Evolutionary conservation across 1,140 invertebrate genomes (phyloP).

Genomic region (Melitaea cinxia): DNA sequence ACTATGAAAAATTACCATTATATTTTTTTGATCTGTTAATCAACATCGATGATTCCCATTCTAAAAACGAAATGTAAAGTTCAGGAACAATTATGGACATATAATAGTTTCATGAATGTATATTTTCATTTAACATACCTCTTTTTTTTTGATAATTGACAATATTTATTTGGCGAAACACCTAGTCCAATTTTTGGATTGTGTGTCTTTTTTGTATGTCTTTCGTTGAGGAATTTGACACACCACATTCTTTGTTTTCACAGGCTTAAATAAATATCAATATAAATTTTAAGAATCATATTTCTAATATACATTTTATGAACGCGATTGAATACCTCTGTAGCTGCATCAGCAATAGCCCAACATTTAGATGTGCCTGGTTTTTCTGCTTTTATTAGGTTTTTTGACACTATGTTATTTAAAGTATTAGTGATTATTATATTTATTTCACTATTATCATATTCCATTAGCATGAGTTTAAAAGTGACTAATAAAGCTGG

Average conservation of each 20-base stretch:
- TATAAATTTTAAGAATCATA: not conserved
- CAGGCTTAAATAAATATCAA: conserved; percentile 42
- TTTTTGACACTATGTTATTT: conserved; percentile 56
- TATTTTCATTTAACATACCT: conserved; percentile 38
- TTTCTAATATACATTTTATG: conserved; percentile 2
- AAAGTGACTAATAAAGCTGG: conserved; percentile 50
- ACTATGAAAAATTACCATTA: conserved; percentile 30
- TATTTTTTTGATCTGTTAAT: conserved; percentile 47
- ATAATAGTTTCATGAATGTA: too few relatives aligned
- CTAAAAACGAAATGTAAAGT: conserved; percentile 32
- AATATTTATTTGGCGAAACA: conserved; percentile 39
- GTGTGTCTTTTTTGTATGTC: conserved; percentile 38
- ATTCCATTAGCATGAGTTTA: conserved; percentile 56
- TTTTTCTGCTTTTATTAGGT: conserved; percentile 39
- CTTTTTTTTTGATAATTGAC: conserved; percentile 39
- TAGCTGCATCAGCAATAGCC: conserved; percentile 45
- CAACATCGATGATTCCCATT: conserved; percentile 32
- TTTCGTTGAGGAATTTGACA: conserved; percentile 49
- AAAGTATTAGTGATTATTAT: conserved; percentile 59
- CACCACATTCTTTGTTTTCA: conserved; percentile 45
- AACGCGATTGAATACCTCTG: conserved; percentile 49
- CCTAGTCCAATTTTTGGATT: conserved; percentile 44
- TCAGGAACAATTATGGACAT: too few relatives aligned
- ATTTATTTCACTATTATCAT: conserved; percentile 65
- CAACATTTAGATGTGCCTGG: conserved; percentile 32